Conservation (phyloP, 2,113 vertebrate genomes). For the Rhea pennata region DNA sequence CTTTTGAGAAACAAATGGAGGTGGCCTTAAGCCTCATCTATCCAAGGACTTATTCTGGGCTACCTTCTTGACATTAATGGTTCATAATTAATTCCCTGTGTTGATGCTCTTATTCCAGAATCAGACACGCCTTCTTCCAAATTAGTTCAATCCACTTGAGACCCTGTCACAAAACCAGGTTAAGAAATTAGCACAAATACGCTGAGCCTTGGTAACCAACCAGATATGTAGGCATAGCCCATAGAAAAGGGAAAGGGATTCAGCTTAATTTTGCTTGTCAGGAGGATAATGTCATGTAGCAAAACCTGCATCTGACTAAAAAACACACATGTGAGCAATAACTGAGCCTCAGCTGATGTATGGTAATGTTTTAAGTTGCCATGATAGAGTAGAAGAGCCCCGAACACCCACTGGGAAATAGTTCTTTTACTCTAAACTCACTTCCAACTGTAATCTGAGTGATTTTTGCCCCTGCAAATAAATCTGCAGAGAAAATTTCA, state of each 20-base stretch:
- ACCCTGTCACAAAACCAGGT: conserved; percentile 45
- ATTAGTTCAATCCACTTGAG: conserved; percentile 25
- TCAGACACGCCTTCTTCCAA: conserved; percentile 35
- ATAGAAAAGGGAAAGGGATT: background rate
- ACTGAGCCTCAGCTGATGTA: background rate
- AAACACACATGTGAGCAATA: background rate
- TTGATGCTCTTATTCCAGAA: conserved; percentile 63
- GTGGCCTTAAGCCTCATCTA: conserved; percentile 20
- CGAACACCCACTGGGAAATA: background rate
- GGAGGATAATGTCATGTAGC: background rate
- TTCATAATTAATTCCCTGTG: conserved; percentile 54
- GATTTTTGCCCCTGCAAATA: background rate
- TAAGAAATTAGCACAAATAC: conserved; percentile 66
- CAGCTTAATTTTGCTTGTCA: background rate
- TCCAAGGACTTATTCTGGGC: conserved; percentile 30
- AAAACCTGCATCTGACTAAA: background rate
- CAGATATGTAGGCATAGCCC: background rate
- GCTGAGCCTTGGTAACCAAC: background rate
- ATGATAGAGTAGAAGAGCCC: background rate
- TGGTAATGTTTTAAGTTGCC: background rate
- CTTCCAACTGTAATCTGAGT: background rate
- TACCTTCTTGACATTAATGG: conserved; percentile 10
- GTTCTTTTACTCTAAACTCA: conserved; percentile 2
- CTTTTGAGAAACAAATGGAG: background rate
- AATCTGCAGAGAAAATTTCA: background rate